Evolutionary conservation across 2,888 invertebrate genomes (phyloP), one percentile per base, ranked within the genome.

Genomic region (Pristionchus exspectatus): DNA sequence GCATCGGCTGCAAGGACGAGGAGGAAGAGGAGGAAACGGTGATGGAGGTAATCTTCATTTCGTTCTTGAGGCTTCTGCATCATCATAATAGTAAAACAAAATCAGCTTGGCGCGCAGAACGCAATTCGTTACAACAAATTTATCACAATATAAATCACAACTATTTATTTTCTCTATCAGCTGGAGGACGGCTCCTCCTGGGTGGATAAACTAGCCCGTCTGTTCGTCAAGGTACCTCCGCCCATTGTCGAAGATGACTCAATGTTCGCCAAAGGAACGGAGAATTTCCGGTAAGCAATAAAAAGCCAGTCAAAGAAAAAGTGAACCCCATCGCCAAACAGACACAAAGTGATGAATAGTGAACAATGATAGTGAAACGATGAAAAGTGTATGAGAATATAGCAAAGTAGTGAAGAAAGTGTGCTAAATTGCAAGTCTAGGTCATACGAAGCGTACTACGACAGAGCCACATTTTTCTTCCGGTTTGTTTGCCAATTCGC

Each of bases 221-320:
- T 95, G 44, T 94, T 95, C 44, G 92, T 95, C 33, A 92, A 93
- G 69, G 94, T 95, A 16, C 95, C 95, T 14, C 95, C 95, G 9
- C 92, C 94, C 44, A 87, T 93, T 14, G 85, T 87, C 33, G 90
- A 91, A 38, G 91, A 92, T 38, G 93, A 92, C 83, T 50, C 85
- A 27, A 88, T 90, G 38, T 90, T 90, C 77, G 92, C 92, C 50
- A 92, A 91, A 72, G 95, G 95, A 88, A 94, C 95, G 14, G 93
- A 93, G 66, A 94, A 93, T 91, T 95, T 94, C 92, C 88, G 93
- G 92, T 92, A 10, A 4, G 63, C 0, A 50, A 7, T 50, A 44
- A 7, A 44, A 14, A 38, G n/a, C 38, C 3, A 30, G 12, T n/a
- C n/a, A 72, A 16, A 44, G 44, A 44, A n/a, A n/a, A n/a, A n/a